Evolutionary conservation across 2,797 vertebrate species (phyloP).

Genomic region (Chrosomus eos): DNA sequence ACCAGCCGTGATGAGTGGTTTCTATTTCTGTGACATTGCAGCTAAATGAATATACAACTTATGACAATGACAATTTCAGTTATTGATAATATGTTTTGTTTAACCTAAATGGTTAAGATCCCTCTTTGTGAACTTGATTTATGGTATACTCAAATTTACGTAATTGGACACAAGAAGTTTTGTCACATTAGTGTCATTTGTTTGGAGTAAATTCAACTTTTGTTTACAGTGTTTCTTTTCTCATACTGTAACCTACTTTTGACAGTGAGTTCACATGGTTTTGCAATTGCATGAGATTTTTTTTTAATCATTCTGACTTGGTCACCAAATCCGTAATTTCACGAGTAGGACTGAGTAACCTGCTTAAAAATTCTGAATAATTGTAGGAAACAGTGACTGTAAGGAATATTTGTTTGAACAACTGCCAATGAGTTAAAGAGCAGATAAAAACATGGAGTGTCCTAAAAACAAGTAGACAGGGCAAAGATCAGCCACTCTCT

Average conservation of each 20-base stretch:
- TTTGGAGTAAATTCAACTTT: neutral
- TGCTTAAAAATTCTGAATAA: neutral
- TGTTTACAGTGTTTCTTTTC: neutral
- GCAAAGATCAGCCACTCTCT: slow-evolving; percentile 43
- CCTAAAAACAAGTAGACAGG: slow-evolving; percentile 34
- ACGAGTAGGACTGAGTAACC: neutral
- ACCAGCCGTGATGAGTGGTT: too few relatives aligned
- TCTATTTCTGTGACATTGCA: too few relatives aligned
- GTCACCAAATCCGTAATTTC: neutral
- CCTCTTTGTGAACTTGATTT: neutral
- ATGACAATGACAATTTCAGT: too few relatives aligned
- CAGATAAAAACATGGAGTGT: neutral
- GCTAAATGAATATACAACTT: too few relatives aligned
- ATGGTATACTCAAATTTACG: neutral
- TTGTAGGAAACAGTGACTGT: neutral
- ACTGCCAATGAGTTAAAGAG: neutral
- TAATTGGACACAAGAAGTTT: neutral
- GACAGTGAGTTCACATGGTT: neutral
- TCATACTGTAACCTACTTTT: neutral
- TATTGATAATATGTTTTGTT: too few relatives aligned
- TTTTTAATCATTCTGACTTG: neutral
- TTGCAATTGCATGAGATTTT: neutral
- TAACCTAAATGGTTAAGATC: neutral
- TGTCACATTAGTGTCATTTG: neutral
- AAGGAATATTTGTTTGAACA: neutral